These are phyloP conservation scores for Rhagonycha fulva DNA, from an alignment of 2,888 invertebrate species.

Conservation along the genomic window DNA sequence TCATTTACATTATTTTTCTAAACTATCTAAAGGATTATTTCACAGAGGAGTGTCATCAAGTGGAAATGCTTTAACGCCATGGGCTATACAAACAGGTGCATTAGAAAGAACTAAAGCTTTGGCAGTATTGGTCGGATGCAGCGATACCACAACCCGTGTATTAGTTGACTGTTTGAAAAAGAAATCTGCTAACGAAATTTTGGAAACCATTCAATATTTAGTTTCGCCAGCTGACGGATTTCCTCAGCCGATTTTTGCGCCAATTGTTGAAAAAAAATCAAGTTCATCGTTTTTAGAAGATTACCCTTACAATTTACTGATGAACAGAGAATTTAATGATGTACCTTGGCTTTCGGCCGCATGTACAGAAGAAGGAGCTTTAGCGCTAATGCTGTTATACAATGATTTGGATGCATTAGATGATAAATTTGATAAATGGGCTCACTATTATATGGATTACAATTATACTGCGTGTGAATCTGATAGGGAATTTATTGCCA, in stretches of 20 bases:
- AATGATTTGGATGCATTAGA: not conserved
- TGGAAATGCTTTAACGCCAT: constrained; percentile 64
- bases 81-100: constrained; percentile 58
- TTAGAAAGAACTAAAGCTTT: constrained; percentile 63
- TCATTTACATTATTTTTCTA: constrained; percentile 70
- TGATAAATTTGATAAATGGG: not conserved
- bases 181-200: constrained; percentile 61
- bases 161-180: constrained; percentile 65
- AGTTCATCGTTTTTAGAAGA: constrained; percentile 67
- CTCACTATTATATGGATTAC: not conserved
- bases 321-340: constrained; percentile 62
- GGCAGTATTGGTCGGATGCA: constrained; percentile 65
- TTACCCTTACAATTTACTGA: constrained; percentile 66
- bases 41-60: constrained; percentile 67
- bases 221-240: constrained; percentile 62
- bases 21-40: constrained; percentile 59
- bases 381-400: constrained; percentile 60
- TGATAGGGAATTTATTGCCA: not conserved
- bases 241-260: constrained; percentile 59
- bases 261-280: constrained; percentile 65
- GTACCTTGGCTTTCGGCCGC: constrained; percentile 72
- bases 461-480: not conserved
- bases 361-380: constrained; percentile 74
- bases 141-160: constrained; percentile 55
- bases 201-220: constrained; percentile 52